These are phyloP conservation scores for Lutra lutra DNA, from an alignment of 2,797 vertebrate species.

Conservation along the genomic window DNA sequence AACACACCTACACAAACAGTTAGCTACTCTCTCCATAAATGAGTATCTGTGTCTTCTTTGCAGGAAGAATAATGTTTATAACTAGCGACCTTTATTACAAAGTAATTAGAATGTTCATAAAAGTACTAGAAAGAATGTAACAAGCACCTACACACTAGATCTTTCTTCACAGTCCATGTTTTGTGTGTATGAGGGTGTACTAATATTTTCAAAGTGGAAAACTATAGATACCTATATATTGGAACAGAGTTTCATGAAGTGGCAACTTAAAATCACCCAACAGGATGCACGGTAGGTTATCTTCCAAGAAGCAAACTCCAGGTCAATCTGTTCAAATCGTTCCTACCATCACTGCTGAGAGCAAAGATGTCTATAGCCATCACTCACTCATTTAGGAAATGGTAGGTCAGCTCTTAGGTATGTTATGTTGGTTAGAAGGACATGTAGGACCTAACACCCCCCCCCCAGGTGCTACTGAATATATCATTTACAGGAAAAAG, in stretches of 20 bases:
- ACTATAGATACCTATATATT: background rate
- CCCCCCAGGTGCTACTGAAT: background rate
- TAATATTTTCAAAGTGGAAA: conserved; percentile 53
- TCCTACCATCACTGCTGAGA: background rate
- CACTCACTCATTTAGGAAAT: background rate
- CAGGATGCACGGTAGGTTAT: background rate
- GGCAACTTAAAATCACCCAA: conserved; percentile 25
- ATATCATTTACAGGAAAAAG: background rate
- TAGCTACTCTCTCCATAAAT: background rate
- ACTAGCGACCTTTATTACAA: conserved; percentile 24
- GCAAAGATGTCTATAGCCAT: background rate
- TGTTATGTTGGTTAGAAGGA: background rate
- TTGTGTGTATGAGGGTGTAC: background rate
- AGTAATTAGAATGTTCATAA: conserved; percentile 4
- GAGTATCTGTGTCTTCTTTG: background rate
- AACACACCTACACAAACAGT: background rate
- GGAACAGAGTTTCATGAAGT: background rate
- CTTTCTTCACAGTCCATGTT: conserved; percentile 25
- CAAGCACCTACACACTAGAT: background rate
- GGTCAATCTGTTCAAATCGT: background rate
- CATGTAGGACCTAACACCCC: background rate
- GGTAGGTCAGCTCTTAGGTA: background rate
- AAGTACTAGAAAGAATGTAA: conserved; percentile 14
- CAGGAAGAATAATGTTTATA: background rate
- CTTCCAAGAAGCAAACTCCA: conserved; percentile 33